A percentile compares a stretch with the other conserved stretches of the same genome.
phyloP scores from a whole-genome alignment of 2,113 vertebrate genomes.

The Oreotrochilus melanogaster region DNA sequence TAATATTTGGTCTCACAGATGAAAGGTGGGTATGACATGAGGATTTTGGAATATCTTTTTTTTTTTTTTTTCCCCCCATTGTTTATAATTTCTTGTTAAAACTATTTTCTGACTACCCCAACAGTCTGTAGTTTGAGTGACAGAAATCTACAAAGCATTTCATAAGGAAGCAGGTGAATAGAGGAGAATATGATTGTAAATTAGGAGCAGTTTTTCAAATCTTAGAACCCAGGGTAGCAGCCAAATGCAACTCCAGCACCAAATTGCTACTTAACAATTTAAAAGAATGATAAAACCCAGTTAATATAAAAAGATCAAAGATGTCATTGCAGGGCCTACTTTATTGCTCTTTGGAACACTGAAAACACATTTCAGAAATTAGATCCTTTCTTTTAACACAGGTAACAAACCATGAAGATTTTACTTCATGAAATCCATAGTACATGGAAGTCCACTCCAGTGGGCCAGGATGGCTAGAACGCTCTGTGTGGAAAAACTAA shows the following conservation, averaged over 20 bases:
- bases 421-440: background rate
- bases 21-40: background rate
- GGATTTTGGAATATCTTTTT: background rate
- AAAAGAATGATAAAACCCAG: background rate
- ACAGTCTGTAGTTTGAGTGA: background rate
- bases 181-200: background rate
- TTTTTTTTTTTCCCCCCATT: accelerated
- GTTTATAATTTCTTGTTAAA: background rate
- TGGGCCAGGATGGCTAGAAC: accelerated
- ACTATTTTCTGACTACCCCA: background rate
- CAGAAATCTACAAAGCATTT: background rate
- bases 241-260: background rate
- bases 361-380: background rate
- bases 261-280: background rate
- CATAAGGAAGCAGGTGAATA: background rate
- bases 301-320: background rate
- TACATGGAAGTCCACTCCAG: too few species aligned
- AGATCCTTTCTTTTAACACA: background rate
- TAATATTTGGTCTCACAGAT: background rate
- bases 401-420: background rate
- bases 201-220: background rate
- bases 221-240: background rate
- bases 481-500: background rate
- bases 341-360: background rate
- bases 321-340: background rate